Percentiles rank a stretch among this genome's conserved stretches.
Conservation (phyloP, 2,888 invertebrate genomes). For the Cephonodes hylas region DNA sequence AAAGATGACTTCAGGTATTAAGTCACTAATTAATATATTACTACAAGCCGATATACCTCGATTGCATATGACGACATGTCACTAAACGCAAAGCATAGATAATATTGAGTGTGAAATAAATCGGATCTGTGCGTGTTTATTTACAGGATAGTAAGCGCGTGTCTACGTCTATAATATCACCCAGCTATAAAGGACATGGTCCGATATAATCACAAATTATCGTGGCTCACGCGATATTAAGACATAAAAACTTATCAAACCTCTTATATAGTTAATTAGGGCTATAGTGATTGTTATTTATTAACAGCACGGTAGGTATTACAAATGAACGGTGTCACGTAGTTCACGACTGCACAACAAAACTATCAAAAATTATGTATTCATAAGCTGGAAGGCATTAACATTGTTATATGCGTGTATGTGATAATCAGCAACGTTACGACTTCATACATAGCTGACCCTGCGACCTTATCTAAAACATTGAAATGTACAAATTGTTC, state of each 20-base stretch:
- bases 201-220: conserved; percentile 55
- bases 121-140: conserved; percentile 22
- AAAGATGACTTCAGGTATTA: not conserved
- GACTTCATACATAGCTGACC: conserved; percentile 5
- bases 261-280: conserved; percentile 65
- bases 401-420: not conserved
- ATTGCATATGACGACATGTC: not conserved
- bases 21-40: not conserved
- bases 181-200: conserved; percentile 31
- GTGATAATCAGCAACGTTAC: conserved; percentile 17
- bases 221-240: conserved; percentile 58
- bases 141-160: conserved; percentile 21
- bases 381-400: conserved; percentile 12
- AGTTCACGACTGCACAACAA: conserved; percentile 37
- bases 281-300: conserved; percentile 62
- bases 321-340: conserved; percentile 43
- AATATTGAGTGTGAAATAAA: conserved; percentile 19
- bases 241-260: conserved; percentile 70
- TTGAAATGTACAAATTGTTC: conserved; percentile 18
- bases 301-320: conserved; percentile 42
- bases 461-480: conserved; percentile 28
- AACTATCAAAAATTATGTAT: conserved; percentile 27
- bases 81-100: not conserved
- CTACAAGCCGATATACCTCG: not conserved
- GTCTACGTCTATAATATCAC: conserved; percentile 24